Evolutionary conservation across 2,113 vertebrate species (phyloP), one percentile per base, ranked within the genome.

Genomic region (Sigmodon hispidus): DNA sequence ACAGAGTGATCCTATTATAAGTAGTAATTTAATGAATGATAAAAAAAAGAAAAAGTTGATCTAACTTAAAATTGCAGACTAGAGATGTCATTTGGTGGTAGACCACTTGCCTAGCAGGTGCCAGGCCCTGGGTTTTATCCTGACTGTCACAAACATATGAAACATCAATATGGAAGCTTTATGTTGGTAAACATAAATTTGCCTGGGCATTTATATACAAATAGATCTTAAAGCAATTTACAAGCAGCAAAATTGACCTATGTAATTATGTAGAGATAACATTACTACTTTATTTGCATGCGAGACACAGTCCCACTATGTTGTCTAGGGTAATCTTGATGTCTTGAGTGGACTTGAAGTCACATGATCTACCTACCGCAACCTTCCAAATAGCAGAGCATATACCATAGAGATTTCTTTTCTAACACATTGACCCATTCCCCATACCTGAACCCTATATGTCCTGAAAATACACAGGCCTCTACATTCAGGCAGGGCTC

Each of bases 31-130:
- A 43, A 34, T 29, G 34, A 86, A 52, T 34, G 7, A 61, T 75
- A 9, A 50, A 79, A 45, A 6, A 0, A 29, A 13, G n/a, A 45
- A 6, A 0, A 29, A 13, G n/a, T 6, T 8, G 4, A 22, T 36
- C 12, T 2, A 40, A 36, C 22, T 93, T 1, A 0, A 10, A 9
- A 17, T 19, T 7, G 10, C 11, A 59, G 76, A 76, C 48, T 36
- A 9, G 34, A 17, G 50, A 5, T 79, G 8, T 50, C 29, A 21
- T 29, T 85, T 61, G 31, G 17, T 67, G 43, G 31, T 0, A 13
- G 29, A 67, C 43, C 61, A 34, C 40, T 50, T 31, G 59, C 83
- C 59, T 48, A 36, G 83, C 43, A 50, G 6, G 5, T 36, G 45
- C 10, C 31, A 67, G 61, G 43, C 40, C 59, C 59, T 5, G 15